Evolutionary conservation across 2,888 invertebrate genomes (phyloP).

Genomic region (Hypsopygia costalis): DNA sequence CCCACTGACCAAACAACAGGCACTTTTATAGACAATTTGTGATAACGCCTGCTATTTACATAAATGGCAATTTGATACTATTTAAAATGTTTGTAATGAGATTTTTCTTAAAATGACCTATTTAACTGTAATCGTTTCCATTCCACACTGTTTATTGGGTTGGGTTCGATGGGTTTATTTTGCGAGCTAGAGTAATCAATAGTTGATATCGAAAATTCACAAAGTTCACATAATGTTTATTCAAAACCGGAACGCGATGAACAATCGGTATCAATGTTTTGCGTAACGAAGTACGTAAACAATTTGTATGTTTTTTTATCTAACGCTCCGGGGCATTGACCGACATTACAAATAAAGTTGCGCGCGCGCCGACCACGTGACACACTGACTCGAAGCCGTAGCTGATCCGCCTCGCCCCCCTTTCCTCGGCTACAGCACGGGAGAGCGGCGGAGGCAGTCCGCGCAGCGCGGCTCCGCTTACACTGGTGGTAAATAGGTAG

Average conservation of each 20-base stretch:
- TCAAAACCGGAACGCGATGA: slow-evolving; percentile 39
- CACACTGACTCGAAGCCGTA: slow-evolving; percentile 48
- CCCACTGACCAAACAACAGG: no score
- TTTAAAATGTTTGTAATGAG: no score
- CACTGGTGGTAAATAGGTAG: slow-evolving; percentile 39
- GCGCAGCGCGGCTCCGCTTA: slow-evolving; percentile 21
- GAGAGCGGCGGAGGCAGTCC: slow-evolving; percentile 6
- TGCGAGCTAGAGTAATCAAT: no score
- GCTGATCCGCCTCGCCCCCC: slow-evolving; percentile 25
- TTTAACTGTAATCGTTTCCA: no score
- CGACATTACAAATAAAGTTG: slow-evolving; percentile 74
- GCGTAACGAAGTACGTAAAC: slow-evolving; percentile 72
- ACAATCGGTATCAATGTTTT: slow-evolving; percentile 49
- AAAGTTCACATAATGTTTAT: slow-evolving; percentile 22
- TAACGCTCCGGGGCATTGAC: slow-evolving; percentile 77
- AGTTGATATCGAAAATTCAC: no score
- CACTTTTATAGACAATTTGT: no score
- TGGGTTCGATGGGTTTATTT: no score
- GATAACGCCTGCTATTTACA: no score
- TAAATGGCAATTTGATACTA: no score
- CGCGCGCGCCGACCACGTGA: slow-evolving; percentile 75
- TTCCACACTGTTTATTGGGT: no score
- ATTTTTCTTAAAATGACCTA: no score
- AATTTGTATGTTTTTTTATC: slow-evolving; percentile 74
- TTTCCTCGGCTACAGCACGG: background rate